These are phyloP conservation scores for Heliconius ismenius DNA, from an alignment of 2,888 invertebrate genomes.

Conservation along the genomic window DNA sequence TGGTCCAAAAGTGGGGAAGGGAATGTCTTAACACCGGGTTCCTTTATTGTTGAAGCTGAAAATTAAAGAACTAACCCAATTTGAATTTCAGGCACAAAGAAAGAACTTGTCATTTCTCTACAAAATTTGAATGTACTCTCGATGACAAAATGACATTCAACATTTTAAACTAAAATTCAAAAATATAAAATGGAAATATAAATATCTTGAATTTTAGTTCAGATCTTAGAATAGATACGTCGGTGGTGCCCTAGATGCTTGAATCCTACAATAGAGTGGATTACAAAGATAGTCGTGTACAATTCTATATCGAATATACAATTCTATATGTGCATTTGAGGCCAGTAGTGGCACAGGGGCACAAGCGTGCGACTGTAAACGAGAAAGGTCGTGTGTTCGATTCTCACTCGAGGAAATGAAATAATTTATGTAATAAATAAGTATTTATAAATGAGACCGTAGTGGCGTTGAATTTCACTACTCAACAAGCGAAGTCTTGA, in stretches of 20 bases:
- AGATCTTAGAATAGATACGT: slow-evolving; percentile 20
- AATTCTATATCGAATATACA: slow-evolving; percentile 9
- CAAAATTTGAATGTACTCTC: background rate
- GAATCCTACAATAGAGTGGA: slow-evolving; percentile 29
- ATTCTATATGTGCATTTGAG: background rate
- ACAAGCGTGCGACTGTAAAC: background rate
- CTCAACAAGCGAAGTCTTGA: background rate
- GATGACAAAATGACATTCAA: background rate
- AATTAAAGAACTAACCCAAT: too few relatives aligned
- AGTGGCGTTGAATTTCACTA: background rate
- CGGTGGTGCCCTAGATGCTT: slow-evolving; percentile 36
- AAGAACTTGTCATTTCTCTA: too few relatives aligned
- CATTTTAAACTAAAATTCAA: background rate
- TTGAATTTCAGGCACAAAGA: too few relatives aligned
- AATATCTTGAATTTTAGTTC: slow-evolving; percentile 11
- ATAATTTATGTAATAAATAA: too few relatives aligned
- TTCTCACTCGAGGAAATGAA: background rate
- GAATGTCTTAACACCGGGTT: too few relatives aligned
- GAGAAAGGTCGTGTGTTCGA: background rate
- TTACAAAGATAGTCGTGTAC: slow-evolving; percentile 18
- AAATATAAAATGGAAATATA: background rate
- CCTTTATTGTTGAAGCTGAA: too few relatives aligned
- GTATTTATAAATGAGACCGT: too few relatives aligned
- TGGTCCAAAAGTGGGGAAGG: too few relatives aligned
- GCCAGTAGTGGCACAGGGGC: background rate